Evolutionary conservation across 2,888 invertebrate species (phyloP).

Genomic region (Electrophaes corylata): DNA sequence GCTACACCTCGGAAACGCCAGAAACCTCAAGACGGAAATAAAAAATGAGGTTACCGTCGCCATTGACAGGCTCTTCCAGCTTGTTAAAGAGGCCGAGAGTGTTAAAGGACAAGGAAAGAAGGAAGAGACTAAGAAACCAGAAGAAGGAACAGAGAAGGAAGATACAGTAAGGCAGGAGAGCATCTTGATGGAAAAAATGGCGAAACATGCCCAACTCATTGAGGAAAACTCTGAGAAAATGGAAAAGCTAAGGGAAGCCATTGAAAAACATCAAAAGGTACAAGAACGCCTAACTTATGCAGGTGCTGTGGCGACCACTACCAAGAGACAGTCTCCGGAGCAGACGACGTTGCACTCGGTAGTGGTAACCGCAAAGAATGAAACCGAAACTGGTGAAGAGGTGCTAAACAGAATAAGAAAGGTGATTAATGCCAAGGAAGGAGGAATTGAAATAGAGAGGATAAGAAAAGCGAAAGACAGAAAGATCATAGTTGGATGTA

Average conservation of each 20-base stretch:
- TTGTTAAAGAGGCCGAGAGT: no score
- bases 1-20: neutral
- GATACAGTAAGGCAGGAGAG: neutral
- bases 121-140: no score
- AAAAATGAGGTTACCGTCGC: neutral
- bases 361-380: neutral
- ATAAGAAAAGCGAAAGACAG: no score
- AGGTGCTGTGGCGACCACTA: neutral
- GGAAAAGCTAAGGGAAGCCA: neutral
- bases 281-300: neutral
- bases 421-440: neutral
- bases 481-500: neutral
- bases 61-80: no score
- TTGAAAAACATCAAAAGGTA: neutral
- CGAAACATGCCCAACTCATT: neutral
- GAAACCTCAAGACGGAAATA: neutral
- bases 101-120: neutral
- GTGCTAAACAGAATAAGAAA: neutral
- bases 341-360: neutral
- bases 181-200: neutral
- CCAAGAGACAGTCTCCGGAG: neutral
- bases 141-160: neutral
- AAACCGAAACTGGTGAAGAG: neutral
- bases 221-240: neutral
- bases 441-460: neutral